Evolutionary conservation across 1,140 invertebrate species (phyloP).

Genomic region (Lordiphosa mommai): DNA sequence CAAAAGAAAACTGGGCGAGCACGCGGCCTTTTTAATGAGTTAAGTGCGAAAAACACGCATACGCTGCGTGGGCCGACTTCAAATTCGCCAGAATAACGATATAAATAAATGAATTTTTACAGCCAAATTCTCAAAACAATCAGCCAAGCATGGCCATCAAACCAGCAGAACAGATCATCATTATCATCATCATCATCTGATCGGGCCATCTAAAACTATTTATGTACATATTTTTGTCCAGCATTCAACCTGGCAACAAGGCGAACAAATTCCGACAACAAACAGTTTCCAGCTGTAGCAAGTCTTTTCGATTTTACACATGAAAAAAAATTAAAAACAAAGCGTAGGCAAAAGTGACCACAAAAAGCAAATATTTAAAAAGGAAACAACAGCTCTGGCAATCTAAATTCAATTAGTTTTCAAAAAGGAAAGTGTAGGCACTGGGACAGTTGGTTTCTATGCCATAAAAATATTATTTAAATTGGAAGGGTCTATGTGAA

Average conservation of each 20-base stretch:
- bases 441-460: too few relatives aligned
- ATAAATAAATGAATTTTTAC: slow-evolving; percentile 50
- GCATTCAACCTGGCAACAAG: slow-evolving; percentile 13
- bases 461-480: too few relatives aligned
- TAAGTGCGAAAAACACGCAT: slow-evolving; percentile 70
- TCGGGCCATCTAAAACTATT: slow-evolving; percentile 27
- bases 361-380: too few relatives aligned
- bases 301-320: too few relatives aligned
- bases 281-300: slow-evolving; percentile 18
- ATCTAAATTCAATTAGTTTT: too few relatives aligned
- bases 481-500: too few relatives aligned
- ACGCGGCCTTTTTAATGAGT: slow-evolving; percentile 56
- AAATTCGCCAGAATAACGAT: slow-evolving; percentile 24
- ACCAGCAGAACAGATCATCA: slow-evolving; percentile 48
- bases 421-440: too few relatives aligned
- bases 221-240: slow-evolving; percentile 3
- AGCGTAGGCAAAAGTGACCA: too few relatives aligned
- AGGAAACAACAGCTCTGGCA: too few relatives aligned
- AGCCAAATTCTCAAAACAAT: slow-evolving; percentile 23
- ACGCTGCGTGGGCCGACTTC: slow-evolving; percentile 50
- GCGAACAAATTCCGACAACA: slow-evolving; percentile 1
- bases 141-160: slow-evolving; percentile 27
- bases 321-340: too few relatives aligned
- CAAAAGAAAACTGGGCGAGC: slow-evolving; percentile 18
- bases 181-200: neutral